A percentile compares a stretch with the other conserved stretches of the same genome.
Evolutionary conservation across 2,888 invertebrate genomes (phyloP).

Genomic region (Caenorhabditis zanzibari): DNA sequence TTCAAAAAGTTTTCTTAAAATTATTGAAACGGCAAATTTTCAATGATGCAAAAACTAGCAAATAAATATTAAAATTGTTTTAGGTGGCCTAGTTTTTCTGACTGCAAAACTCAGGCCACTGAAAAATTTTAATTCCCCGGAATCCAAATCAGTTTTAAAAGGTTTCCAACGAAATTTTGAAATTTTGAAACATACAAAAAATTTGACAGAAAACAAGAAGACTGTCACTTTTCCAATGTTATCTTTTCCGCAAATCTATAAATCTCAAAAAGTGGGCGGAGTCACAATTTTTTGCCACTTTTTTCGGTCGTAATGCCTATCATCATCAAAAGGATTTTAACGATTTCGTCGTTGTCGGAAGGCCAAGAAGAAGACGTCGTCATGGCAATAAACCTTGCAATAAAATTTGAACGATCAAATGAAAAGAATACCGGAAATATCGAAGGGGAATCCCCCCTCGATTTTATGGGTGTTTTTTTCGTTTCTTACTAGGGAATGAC

Average conservation of each 20-base stretch:
- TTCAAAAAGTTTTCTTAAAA: too few relatives aligned
- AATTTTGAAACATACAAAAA: not conserved
- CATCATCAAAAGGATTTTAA: constrained; percentile 27
- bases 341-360: constrained; percentile 47
- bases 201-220: not conserved
- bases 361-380: constrained; percentile 10
- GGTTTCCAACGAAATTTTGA: too few relatives aligned
- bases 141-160: too few relatives aligned
- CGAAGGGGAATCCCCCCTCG: not conserved
- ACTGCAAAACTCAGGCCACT: too few relatives aligned
- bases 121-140: too few relatives aligned
- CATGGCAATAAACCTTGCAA: constrained; percentile 22
- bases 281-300: not conserved
- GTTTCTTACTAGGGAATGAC: too few relatives aligned
- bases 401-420: constrained; percentile 8
- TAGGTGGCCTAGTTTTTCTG: too few relatives aligned
- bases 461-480: constrained; percentile 3
- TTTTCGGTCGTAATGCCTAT: not conserved
- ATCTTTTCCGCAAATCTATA: constrained; percentile 44
- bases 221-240: not conserved
- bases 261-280: constrained; percentile 1
- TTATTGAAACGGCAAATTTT: too few relatives aligned
- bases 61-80: too few relatives aligned
- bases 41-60: too few relatives aligned
- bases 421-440: constrained; percentile 6